A percentile compares a stretch with the other conserved stretches of the same genome.
Evolutionary conservation across 2,888 invertebrate species (phyloP).

Genomic region (Lumbricus terrestris): DNA sequence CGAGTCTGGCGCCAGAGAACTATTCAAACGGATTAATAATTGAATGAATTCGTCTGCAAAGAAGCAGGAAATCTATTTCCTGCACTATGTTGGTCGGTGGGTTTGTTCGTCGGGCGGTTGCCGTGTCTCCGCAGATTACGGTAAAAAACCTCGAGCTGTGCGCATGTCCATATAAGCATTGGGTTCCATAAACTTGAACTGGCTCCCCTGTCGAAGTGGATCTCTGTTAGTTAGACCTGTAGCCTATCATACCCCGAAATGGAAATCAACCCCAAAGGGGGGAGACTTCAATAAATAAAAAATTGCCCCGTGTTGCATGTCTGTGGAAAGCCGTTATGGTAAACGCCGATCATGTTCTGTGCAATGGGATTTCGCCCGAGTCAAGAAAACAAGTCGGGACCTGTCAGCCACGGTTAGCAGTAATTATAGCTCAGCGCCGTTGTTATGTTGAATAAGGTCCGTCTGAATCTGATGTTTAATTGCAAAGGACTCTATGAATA

Average conservation of each 20-base stretch:
- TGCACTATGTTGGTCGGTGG: not conserved
- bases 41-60: slow-evolving; percentile 3
- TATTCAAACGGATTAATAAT: not conserved
- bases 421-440: not conserved
- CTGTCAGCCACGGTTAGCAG: not conserved
- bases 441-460: not conserved
- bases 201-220: not conserved
- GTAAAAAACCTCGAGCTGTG: not conserved
- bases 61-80: not conserved
- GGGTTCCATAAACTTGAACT: not conserved
- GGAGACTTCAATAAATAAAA: not conserved
- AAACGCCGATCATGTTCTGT: not conserved
- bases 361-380: not conserved
- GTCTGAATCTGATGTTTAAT: not conserved
- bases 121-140: not conserved
- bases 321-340: not conserved
- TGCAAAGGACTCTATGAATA: not conserved
- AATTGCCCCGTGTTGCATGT: not conserved
- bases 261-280: not conserved
- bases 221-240: not conserved
- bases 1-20: not conserved
- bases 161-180: not conserved
- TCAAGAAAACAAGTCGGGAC: not conserved
- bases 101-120: no score
- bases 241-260: not conserved